Conservation (phyloP, 2,113 vertebrate species). For the Gasterosteus aculeatus region DNA sequence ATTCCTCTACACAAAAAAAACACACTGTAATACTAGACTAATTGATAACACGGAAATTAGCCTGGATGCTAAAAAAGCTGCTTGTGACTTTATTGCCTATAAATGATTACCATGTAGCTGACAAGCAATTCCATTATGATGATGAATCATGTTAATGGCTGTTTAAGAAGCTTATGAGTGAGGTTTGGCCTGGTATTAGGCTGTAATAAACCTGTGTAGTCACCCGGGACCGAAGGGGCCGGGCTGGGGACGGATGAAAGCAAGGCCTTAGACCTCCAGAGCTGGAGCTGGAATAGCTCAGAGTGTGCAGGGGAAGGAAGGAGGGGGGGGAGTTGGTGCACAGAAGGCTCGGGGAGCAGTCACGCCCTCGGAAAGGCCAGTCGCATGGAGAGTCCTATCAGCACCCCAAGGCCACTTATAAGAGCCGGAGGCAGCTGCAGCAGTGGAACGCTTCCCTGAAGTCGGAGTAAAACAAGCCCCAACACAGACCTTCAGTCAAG, state of each 20-base stretch:
- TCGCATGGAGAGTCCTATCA: background rate
- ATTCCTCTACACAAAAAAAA: conserved; percentile 13
- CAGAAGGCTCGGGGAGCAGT: background rate
- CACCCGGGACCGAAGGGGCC: conserved; percentile 14
- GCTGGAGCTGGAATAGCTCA: background rate
- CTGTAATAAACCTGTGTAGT: conserved; percentile 42
- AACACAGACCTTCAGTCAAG: conserved; percentile 58
- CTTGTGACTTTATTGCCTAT: conserved; percentile 55
- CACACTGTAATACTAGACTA: conserved; percentile 44
- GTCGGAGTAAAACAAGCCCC: conserved; percentile 48
- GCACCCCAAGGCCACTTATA: conserved; percentile 20
- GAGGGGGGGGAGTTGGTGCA: background rate
- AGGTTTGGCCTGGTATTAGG: conserved; percentile 15
- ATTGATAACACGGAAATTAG: conserved; percentile 60
- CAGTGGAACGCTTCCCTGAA: conserved; percentile 30
- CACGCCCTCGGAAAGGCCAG: background rate
- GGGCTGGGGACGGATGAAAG: background rate
- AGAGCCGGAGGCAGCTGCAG: conserved; percentile 15
- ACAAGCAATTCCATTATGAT: conserved; percentile 56
- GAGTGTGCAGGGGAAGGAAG: background rate
- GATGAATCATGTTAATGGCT: conserved; percentile 66
- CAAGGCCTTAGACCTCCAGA: background rate
- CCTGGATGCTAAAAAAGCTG: conserved; percentile 47
- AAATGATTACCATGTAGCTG: conserved; percentile 62
- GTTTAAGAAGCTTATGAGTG: conserved; percentile 42